Base-by-base conservation (phyloP, 2,888 invertebrate species). In the Hypomecis punctinalis region DNA sequence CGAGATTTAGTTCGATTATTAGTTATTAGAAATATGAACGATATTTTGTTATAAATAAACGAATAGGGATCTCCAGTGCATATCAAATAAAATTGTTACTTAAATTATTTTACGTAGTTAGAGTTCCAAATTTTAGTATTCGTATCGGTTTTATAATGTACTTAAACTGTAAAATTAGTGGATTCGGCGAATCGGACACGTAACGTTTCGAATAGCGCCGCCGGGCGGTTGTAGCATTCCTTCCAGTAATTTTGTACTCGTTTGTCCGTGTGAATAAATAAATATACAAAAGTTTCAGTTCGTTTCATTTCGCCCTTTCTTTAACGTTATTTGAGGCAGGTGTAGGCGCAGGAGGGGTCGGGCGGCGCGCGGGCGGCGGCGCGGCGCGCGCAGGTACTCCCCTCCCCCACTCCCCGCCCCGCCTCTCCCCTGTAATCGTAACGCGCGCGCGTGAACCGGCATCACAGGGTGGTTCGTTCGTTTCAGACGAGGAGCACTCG, bases 401-500 rank as follows among this genome's bases (percentile, higher is more conserved):
- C 54, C 49, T 3, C 48, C 58, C 37, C 53, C 61, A n/a, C 54
- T 54, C 60, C 61, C 72, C 58, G 54, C 59, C 70, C 65, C 57
- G 63, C 40, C 45, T 67, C 51, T 55, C 63, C 33, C 23, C 13
- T 35, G 6, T 10, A 37, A 5, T 11, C 6, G 36, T 49, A 8
- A 23, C 36, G 11, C 37, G 48, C 48, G 48, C 39, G 49, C 49
- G 35, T 9, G 11, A 9, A 33, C 11, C 40, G 37, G 52, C 7
- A 47, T 48, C 52, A 56, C 63, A 55, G 78, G 76, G 77, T 69
- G 59, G 55, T 58, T 75, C 67, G 68, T 81, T 68, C 73, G 68
- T 88, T 89, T 73, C 89, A 89, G 93, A 87, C 81, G 93, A 91
- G 83, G 90, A 87, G 81, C 79, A 80, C 74, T 78, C 82, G 69